Conservation (phyloP, 2,797 vertebrate species). For the Tenualosa ilisha region DNA sequence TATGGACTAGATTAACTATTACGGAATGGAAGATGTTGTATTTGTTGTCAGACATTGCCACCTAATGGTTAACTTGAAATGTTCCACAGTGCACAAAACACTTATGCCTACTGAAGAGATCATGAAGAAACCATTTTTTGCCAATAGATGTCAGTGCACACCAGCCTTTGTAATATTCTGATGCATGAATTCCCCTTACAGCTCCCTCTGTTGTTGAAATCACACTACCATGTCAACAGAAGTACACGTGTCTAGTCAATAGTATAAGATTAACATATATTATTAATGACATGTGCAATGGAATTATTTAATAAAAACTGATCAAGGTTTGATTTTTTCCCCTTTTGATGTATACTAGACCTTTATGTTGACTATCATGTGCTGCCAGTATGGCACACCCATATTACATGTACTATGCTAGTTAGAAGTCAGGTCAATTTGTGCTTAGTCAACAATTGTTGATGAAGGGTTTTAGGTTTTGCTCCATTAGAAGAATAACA, state of each 20-base stretch:
- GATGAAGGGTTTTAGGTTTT: background rate
- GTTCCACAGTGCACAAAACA: background rate
- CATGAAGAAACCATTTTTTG: background rate
- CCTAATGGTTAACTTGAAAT: background rate
- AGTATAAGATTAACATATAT: no score
- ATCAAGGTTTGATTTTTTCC: no score
- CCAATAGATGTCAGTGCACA: conserved; percentile 4
- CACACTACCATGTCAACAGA: background rate
- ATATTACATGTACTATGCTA: background rate
- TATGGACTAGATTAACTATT: background rate
- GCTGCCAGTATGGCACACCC: no score
- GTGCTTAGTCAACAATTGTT: background rate
- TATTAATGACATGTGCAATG: no score
- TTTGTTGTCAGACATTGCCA: conserved; percentile 15
- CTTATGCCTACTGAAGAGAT: background rate
- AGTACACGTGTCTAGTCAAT: background rate
- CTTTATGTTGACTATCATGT: no score
- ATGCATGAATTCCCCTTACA: background rate
- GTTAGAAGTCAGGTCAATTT: background rate
- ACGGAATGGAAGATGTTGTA: background rate
- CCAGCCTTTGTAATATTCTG: background rate
- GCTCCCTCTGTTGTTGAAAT: background rate
- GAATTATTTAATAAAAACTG: no score
- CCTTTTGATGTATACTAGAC: no score
- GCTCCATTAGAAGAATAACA: no score